Conservation (phyloP, 2,888 invertebrate species). For the Diarsia mendica region DNA sequence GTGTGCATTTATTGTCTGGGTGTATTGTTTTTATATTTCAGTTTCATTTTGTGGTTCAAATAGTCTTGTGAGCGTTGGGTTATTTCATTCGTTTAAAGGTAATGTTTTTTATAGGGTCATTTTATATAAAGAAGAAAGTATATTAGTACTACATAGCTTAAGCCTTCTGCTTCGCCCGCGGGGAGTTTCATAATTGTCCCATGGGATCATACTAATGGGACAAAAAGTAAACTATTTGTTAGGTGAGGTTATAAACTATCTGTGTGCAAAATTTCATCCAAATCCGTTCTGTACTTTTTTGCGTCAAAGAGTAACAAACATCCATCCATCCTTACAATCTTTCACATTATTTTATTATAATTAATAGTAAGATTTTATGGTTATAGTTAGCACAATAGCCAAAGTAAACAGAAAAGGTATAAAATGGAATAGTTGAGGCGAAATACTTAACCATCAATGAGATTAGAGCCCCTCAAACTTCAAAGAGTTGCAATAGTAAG, state of each 20-base stretch:
- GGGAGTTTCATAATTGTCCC: too few species aligned
- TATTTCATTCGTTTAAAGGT: background rate
- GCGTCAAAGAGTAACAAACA: too few species aligned
- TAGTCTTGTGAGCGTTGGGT: background rate
- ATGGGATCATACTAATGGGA: too few species aligned
- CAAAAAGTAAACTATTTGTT: too few species aligned
- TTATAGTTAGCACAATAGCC: background rate
- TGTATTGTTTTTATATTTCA: constrained; percentile 23
- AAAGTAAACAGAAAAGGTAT: background rate
- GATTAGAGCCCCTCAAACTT: background rate
- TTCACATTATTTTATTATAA: too few species aligned
- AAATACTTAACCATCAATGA: background rate
- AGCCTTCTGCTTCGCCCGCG: too few species aligned
- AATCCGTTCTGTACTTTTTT: too few species aligned
- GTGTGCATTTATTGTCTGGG: constrained; percentile 41
- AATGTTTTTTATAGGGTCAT: background rate
- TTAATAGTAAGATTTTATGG: background rate
- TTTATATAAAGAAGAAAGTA: background rate
- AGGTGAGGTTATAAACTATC: too few species aligned
- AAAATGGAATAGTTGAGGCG: background rate
- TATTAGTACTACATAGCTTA: background rate
- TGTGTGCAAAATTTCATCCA: too few species aligned
- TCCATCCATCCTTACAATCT: too few species aligned
- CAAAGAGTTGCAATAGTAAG: constrained; percentile 11
- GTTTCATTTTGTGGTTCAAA: constrained; percentile 16